Conservation (phyloP, 2,888 invertebrate species). For the Heliconius cydno region DNA sequence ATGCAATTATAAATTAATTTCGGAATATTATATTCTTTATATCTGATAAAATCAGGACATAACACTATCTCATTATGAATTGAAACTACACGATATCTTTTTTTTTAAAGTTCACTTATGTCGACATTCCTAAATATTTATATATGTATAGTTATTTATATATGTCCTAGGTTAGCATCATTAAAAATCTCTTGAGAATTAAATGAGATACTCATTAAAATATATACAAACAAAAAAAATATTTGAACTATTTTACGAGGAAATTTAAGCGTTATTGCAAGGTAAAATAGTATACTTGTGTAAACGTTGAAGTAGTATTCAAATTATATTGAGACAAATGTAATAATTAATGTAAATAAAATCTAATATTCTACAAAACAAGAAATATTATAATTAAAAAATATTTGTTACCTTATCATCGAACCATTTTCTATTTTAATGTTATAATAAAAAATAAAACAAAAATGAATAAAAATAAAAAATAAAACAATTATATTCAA, state of each 20-base stretch:
- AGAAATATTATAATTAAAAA: neutral
- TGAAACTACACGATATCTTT: neutral
- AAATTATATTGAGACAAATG: neutral
- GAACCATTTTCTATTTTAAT: neutral
- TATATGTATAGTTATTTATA: too few relatives aligned
- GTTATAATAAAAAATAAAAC: neutral
- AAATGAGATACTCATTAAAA: constrained; percentile 11
- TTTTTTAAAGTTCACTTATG: neutral
- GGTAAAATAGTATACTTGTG: neutral
- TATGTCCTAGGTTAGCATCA: neutral
- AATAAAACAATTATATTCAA: constrained; percentile 31
- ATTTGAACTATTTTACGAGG: neutral
- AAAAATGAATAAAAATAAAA: neutral
- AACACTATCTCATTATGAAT: neutral
- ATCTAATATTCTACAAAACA: neutral
- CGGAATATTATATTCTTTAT: too few relatives aligned
- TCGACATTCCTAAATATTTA: neutral
- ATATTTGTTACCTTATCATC: constrained; percentile 14
- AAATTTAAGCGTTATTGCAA: neutral
- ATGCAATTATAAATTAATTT: too few relatives aligned
- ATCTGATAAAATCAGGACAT: too few relatives aligned
- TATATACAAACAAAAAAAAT: neutral
- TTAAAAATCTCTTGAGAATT: constrained; percentile 4
- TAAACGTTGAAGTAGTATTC: neutral
- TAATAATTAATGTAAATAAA: neutral